A percentile compares a stretch with the other conserved stretches of the same genome.
These are phyloP conservation scores for Epirrita christyi DNA, from an alignment of 2,888 invertebrate genomes.

Conservation along the genomic window DNA sequence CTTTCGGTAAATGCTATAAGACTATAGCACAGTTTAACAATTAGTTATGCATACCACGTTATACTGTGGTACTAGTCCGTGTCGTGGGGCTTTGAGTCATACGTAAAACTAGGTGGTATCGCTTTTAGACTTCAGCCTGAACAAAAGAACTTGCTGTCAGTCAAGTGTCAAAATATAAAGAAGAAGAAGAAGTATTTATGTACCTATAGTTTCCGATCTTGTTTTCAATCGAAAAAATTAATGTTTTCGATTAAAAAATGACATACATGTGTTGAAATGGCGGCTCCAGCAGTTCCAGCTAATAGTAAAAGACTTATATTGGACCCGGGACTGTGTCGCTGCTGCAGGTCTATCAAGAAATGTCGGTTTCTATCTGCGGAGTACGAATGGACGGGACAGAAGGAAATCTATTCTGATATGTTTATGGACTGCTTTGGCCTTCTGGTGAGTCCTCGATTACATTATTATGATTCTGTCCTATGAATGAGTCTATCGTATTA, in stretches of 20 bases:
- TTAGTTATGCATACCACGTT: too few relatives aligned
- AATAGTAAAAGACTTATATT: conserved; percentile 66
- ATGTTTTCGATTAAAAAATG: conserved; percentile 7
- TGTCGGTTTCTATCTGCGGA: conserved; percentile 69
- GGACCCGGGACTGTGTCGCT: conserved; percentile 72
- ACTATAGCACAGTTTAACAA: too few relatives aligned
- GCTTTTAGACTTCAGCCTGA: too few relatives aligned
- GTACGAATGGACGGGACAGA: conserved; percentile 68
- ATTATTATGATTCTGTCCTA: neutral
- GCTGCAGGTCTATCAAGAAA: conserved; percentile 75
- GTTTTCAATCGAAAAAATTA: neutral
- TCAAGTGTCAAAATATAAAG: too few relatives aligned
- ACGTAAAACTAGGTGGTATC: too few relatives aligned
- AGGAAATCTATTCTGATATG: conserved; percentile 76
- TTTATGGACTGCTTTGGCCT: conserved; percentile 77
- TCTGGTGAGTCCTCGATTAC: conserved; percentile 58
- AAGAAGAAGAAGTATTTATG: too few relatives aligned
- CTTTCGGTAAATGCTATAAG: too few relatives aligned
- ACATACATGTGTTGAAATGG: conserved; percentile 44
- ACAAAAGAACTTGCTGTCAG: too few relatives aligned
- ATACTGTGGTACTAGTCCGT: too few relatives aligned
- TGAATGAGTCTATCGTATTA: too few relatives aligned
- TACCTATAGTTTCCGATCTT: too few relatives aligned
- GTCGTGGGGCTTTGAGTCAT: too few relatives aligned
- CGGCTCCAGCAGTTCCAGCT: conserved; percentile 34